Evolutionary conservation across 2,888 invertebrate genomes (phyloP).

Genomic region (Nyleta sp.): DNA sequence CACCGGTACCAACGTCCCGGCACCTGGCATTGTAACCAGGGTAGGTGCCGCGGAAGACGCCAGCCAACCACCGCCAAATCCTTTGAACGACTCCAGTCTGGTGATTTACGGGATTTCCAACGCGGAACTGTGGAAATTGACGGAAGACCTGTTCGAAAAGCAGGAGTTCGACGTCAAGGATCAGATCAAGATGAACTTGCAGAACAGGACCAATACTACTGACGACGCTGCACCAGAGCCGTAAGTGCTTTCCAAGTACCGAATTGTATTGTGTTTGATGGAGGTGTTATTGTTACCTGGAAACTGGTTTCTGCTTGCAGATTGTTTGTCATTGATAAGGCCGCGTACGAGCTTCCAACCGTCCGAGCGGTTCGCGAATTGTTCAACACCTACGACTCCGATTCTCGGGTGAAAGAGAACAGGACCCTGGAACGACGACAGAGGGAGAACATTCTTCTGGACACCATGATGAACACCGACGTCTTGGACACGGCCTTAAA

Average conservation of each 20-base stretch:
- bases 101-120: conserved; percentile 68
- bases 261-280: too few relatives aligned
- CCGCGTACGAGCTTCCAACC: conserved; percentile 71
- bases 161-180: conserved; percentile 69
- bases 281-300: too few relatives aligned
- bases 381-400: conserved; percentile 72
- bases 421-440: conserved; percentile 68
- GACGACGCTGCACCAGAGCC: conserved; percentile 72
- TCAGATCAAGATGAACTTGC: conserved; percentile 73
- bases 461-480: conserved; percentile 74
- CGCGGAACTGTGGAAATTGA: conserved; percentile 73
- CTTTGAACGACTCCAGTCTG: conserved; percentile 41
- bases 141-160: conserved; percentile 74
- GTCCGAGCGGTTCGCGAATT: conserved; percentile 71
- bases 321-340: conserved; percentile 70
- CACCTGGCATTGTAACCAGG: conserved; percentile 46
- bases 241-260: conserved; percentile 72
- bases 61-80: conserved; percentile 6
- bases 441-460: conserved; percentile 73
- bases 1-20: conserved; percentile 29
- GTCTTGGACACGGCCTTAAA: conserved; percentile 72
- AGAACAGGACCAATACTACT: conserved; percentile 64
- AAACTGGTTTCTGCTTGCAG: too few relatives aligned
- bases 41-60: conserved; percentile 10
- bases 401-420: conserved; percentile 71